phyloP scores from a whole-genome alignment of 2,797 vertebrate species.

The Sylvia borin region DNA sequence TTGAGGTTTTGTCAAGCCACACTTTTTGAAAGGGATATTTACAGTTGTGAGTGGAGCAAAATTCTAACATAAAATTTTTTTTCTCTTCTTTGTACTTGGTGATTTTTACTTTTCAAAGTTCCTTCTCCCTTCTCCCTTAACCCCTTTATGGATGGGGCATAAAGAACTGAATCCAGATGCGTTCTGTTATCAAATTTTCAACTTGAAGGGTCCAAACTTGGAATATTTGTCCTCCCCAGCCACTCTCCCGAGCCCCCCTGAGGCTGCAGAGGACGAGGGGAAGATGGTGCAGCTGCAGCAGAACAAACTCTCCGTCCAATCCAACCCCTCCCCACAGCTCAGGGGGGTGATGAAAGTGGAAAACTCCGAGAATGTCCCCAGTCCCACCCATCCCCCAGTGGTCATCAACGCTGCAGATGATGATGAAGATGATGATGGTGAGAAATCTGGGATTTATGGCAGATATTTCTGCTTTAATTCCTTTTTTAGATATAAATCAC shows the following conservation, averaged over 20 bases:
- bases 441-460: accelerated
- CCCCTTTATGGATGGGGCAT: accelerated
- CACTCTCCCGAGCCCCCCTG: slow-evolving; percentile 64
- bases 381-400: slow-evolving; percentile 94
- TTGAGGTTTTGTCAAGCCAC: not conserved
- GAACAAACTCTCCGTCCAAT: slow-evolving; percentile 76
- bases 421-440: slow-evolving; percentile 92
- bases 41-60: accelerated
- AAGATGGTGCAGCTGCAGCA: slow-evolving; percentile 74
- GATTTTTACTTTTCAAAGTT: not conserved
- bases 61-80: not conserved
- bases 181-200: accelerated
- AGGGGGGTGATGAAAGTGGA: slow-evolving; percentile 91
- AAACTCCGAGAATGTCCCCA: slow-evolving; percentile 90
- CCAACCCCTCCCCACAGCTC: slow-evolving; percentile 86
- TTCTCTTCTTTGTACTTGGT: not conserved
- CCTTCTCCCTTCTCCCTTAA: not conserved
- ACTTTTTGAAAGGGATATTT: not conserved
- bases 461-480: not conserved
- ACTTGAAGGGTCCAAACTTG: accelerated
- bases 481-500: accelerated
- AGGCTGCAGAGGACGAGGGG: slow-evolving; percentile 75
- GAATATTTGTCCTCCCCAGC: slow-evolving; percentile 42
- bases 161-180: accelerated
- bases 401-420: slow-evolving; percentile 96